These are phyloP conservation scores for Pygoscelis adeliae DNA, from an alignment of 2,113 vertebrate species.

Conservation along the genomic window DNA sequence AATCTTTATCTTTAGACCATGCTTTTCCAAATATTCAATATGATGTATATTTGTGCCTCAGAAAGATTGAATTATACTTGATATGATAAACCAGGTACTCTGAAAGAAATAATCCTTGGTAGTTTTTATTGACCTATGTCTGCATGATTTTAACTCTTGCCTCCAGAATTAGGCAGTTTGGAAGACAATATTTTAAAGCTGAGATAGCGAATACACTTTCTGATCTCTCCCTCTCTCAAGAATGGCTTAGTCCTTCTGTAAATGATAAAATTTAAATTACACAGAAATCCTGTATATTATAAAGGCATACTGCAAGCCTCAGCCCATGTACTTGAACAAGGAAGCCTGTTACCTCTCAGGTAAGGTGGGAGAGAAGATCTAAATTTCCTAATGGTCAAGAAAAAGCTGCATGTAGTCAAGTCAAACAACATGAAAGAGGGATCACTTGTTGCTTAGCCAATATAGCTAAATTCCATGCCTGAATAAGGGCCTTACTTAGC, in stretches of 20 bases:
- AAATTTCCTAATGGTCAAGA: neutral
- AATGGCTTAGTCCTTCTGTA: neutral
- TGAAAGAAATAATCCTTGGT: neutral
- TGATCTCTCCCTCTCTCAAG: neutral
- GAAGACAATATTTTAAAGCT: neutral
- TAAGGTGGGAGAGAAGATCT: neutral
- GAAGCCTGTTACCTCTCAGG: neutral
- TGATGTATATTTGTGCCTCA: neutral
- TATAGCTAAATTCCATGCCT: neutral
- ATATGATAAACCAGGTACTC: neutral
- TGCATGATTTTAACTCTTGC: constrained; percentile 8
- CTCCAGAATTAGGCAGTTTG: neutral
- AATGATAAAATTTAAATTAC: constrained; percentile 28
- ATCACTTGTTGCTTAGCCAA: neutral
- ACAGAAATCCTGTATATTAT: neutral
- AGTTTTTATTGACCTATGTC: neutral
- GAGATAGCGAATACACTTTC: neutral
- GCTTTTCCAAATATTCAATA: neutral
- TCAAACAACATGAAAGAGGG: neutral
- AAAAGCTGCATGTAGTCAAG: neutral
- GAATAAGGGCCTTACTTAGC: neutral
- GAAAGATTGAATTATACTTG: neutral
- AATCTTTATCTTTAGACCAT: neutral
- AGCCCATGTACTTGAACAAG: neutral
- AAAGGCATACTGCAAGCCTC: neutral